These are phyloP conservation scores for Cossypha dichroa DNA, from an alignment of 2,797 vertebrate genomes.

Conservation along the genomic window DNA sequence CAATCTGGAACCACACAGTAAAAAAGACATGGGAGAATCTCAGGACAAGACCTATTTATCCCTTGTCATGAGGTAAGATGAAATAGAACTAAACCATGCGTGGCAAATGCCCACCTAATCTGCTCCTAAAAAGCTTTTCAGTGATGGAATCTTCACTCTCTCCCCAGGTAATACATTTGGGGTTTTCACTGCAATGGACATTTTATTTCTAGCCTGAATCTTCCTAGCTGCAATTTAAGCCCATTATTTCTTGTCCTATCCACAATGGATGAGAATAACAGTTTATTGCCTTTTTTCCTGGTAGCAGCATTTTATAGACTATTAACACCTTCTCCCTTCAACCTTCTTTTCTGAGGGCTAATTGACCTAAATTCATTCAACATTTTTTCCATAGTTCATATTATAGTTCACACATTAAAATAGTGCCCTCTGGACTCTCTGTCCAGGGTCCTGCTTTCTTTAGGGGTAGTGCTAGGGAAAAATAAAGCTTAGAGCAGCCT, in stretches of 20 bases:
- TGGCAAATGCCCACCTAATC: neutral
- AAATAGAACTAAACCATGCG: neutral
- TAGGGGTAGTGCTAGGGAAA: neutral
- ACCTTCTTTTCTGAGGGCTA: neutral
- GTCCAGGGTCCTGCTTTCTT: neutral
- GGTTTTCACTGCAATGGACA: neutral
- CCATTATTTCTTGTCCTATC: neutral
- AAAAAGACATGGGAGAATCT: neutral
- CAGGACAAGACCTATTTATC: neutral
- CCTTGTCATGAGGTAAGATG: neutral
- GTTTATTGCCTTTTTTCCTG: slow-evolving; percentile 9
- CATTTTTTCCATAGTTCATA: neutral
- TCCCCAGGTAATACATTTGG: neutral
- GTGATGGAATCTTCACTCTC: neutral
- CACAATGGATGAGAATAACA: neutral
- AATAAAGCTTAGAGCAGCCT: neutral
- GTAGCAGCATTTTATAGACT: slow-evolving; percentile 6
- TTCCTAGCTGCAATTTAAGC: neutral
- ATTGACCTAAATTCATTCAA: neutral
- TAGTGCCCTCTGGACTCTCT: neutral
- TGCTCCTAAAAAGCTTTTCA: neutral
- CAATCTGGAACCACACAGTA: neutral
- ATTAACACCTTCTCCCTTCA: neutral
- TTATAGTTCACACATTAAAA: neutral
- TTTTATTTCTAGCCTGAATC: slow-evolving; percentile 8